Base-by-base conservation (phyloP, 2,797 vertebrate species). In the Hipposideros larvatus region DNA sequence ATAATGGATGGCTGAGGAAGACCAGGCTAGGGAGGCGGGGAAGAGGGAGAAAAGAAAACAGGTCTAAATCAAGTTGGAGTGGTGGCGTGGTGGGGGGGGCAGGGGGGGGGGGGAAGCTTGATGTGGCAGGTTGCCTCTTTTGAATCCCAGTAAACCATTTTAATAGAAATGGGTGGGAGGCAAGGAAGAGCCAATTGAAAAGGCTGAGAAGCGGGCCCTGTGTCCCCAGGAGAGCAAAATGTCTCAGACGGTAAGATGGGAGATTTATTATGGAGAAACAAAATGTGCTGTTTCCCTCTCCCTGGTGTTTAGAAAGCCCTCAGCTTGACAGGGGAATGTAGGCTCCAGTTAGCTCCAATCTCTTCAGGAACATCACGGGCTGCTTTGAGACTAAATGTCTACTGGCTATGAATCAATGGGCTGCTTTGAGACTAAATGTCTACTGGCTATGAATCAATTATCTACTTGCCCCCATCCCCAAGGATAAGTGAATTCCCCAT, bases 211-310 rank as follows among this genome's bases (percentile, higher is more conserved):
- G 88, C 74, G 22, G 80, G 93, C 91, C 61, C 34, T 15, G 41
- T 83, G 66, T 79, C 70, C 93, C 93, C 90, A 82, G 83, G 78
- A 96, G 96, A 97, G 93, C 88, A 63, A 96, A 98, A 84, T 96
- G 97, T 96, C 97, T 96, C 91, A 6, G 61, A 95, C 97, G 96
- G 93, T 98, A 96, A 98, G 96, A 97, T 91, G 86, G 96, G 94
- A 98, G 96, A 98, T 98, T 98, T 98, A 98, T 98, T 97, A 87
- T 1, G 93, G 97, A 97, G 96, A 98, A 97, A 97, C 73, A 85
- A 96, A 97, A 97, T 74, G 96, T 95, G 97, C 97, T 97, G 91
- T 96, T 98, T 96, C 91, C 79, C 82, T 98, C 97, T 98, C 97
- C 95, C 97, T 89, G 79, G 97, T 97, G 96, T 98, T 97, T 97